Evolutionary conservation across 1,140 invertebrate genomes (phyloP), one percentile per base, ranked within the genome.

Genomic region (Lucilia cuprina): DNA sequence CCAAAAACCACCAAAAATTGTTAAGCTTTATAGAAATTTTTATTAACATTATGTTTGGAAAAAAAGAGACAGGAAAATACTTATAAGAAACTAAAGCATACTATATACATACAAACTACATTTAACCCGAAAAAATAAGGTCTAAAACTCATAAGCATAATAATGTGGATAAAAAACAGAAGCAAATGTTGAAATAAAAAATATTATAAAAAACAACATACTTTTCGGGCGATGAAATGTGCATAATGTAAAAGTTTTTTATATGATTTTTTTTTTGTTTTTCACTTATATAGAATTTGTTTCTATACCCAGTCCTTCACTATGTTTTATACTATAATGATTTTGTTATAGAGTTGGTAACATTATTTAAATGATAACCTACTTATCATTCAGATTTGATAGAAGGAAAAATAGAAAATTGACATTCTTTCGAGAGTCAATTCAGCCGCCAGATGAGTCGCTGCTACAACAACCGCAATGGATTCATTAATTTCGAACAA

Each of bases 61-160:
- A 55, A 55, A 55, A 55, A 30, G 3, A 30, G 25, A 30, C 1
- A 30, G 25, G 25, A 3, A 55, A 55, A 55, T 55, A 55, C 13
- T 12, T 17, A 55, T 55, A 17, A 55, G 50, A 12, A 55, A 10
- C 41, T 0, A 41, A 41, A 41, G 50, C 2, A 55, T 55, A 55
- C 9, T 55, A 55, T 13, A 13, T 2, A 55, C 3, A 5, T 17
- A 55, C 4, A 55, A 55, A 55, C 10, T 5, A 55, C 14, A 55
- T 55, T 55, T 55, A 55, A 55, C 9, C 17, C 17, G 65, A n/a
- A 19, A 25, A n/a, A 60, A 60, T 7, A 60, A 21, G 65, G 65
- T 65, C 65, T 21, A 12, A 19, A 70, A 70, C 65, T 70, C 65
- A 70, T 70, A 70, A 70, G 65, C 65, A 70, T 70, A 70, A 70